Base-by-base conservation (phyloP, 2,888 invertebrate species). In the Nymphalis polychloros region DNA sequence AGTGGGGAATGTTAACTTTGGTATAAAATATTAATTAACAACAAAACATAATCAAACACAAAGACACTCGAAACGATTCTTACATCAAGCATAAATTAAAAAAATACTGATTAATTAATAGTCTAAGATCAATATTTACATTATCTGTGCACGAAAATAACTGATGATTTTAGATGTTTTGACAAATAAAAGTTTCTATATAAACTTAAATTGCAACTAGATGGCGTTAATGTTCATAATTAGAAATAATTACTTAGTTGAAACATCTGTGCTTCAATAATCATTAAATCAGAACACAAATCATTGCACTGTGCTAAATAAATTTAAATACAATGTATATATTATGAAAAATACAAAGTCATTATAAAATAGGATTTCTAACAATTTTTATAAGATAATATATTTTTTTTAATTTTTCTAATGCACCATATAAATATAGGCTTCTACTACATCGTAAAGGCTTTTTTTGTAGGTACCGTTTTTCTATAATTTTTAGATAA, bases 1-100 rank as follows among this genome's bases (percentile, higher is more conserved):
- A 92, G 91, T 94, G 93, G 94, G 95, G 95, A 95, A 95, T 95
- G 94, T 95, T 94, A 94, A 94, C 95, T 95, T 95, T 95, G 95
- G 95, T 94, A 95, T 94, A 92, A 92, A 92, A 92, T 91, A 91
- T 90, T 91, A 92, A 89, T 90, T 87, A 79, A 87, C 88, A 92
- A 92, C 92, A 91, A 90, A 92, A 92, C 89, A 84, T 89, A 84
- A 81, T 87, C 84, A 88, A 87, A 88, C 83, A 85, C 87, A 89
- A 86, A 89, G 84, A 87, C 86, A 89, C 84, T 87, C 88, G 84
- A 87, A 89, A 87, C 84, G 82, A 86, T 76, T 82, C 90, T 90
- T 90, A 92, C 77, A 88, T 84, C 83, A 89, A 86, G 84, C 83
- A 92, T 92, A 92, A 92, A 91, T 92, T 92, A 92, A 82, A 84